Base-by-base conservation (phyloP, 1,140 invertebrate genomes). In the Anoplophora glabripennis region DNA sequence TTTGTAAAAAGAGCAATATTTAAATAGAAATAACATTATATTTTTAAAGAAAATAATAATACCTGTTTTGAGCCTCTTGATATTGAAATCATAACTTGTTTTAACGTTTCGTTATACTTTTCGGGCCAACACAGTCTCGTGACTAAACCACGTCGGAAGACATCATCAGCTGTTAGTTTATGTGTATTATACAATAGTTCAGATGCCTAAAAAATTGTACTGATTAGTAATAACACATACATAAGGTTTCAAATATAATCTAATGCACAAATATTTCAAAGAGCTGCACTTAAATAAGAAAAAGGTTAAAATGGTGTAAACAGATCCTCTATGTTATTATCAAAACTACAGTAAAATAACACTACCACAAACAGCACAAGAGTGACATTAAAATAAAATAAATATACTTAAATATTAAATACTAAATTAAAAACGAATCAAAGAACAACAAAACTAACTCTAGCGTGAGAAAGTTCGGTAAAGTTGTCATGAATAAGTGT, bases 121-220 rank as follows among this genome's bases (percentile, higher is more conserved):
- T 86, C 83, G 1, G 87, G 86, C 85, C 86, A 89, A 15, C 91
- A 70, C 15, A 86, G 79, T 70, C 85, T 81, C 14, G 86, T 85
- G 11, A 90, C 84, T 11, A 93, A 77, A 3, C 89, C 89, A 60
- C 81, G 80, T 34, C 80, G 78, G 41, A 84, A 71, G 11, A 88
- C 89, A 72, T 91, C 87, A 36, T 79, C 80, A 1, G 89, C 87
- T 4, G 86, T 88, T 63, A 92, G 69, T 51, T 80, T 83, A 47
- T 85, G 80, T 12, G 86, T 84, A 18, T 84, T 84, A 66, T 88
- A 81, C 7, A 91, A 71, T 68, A 91, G 75, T 65, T 89, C 86
- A 53, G 81, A 84, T 15, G 85, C 80, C 86, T 89, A 67, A 21
- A 83, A 79, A 53, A 56, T 66, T 72, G 71, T 60, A 34, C 18